Base-by-base conservation (phyloP, 2,113 vertebrate species). In the Delphinus delphis region DNA sequence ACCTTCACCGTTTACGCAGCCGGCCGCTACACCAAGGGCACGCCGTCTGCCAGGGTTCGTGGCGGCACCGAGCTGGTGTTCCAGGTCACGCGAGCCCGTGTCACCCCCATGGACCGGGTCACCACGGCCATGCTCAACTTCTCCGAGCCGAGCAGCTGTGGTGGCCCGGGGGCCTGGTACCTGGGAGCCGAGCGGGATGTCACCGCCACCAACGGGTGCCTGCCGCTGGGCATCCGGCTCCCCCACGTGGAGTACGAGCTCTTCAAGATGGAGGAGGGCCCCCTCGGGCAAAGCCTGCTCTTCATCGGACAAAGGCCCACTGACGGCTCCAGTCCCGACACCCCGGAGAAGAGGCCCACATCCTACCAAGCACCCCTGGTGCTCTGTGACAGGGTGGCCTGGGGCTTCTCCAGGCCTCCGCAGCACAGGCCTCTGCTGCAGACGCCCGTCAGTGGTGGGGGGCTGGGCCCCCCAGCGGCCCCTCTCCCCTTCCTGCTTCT, bases 191-290 rank as follows among this genome's bases (percentile, higher is more conserved):
- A 99, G 98, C 99, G 99, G 97, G 99, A 99, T 23, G 97, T 99
- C 88, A 99, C 99, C 0, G 93, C 98, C 84, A 99, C 99, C 0
- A 98, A 98, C 0, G 99, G 99, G 1, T 99, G 99, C 41, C 79
- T 97, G 2, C 98, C 99, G 0, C 91, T 99, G 98, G 99, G 99
- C 55, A 99, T 99, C 98, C 98, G 96, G 84, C 98, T 99, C 94
- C 99, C 99, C 0, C 99, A 99, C 93, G 99, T 99, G 2, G 99
- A 99, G 97, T 99, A 99, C 0, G 99, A 99, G 97, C 99, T 99
- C 12, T 99, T 99, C 98, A 99, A 98, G 98, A 98, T 95, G 1
- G 99, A 99, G 98, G 98, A 97, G 47, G 99, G 99, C 97, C 74
- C 97, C 21, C 98, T 92, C 6, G 98, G 98, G 79, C 99, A 97